Conservation (phyloP, 2,797 vertebrate genomes). For the Pseudochaenichthys georgianus region DNA sequence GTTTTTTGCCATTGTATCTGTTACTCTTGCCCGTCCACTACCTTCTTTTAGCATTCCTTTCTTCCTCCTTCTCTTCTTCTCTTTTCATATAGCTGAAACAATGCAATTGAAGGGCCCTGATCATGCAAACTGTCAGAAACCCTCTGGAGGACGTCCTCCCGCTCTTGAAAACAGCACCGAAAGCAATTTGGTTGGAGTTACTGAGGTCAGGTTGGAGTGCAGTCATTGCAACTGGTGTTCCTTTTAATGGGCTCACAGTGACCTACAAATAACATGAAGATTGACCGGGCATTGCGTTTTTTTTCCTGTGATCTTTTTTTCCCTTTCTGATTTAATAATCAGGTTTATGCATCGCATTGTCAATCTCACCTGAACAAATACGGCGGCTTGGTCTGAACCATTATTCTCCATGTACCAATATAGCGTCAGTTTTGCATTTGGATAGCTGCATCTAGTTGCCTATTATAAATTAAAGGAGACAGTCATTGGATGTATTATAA, state of each 20-base stretch:
- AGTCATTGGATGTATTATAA: no score
- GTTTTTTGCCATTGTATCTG: conserved; percentile 30
- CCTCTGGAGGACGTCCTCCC: conserved; percentile 58
- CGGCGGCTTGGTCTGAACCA: no score
- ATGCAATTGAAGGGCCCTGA: conserved; percentile 69
- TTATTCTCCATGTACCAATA: no score
- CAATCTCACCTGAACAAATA: no score
- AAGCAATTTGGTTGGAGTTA: conserved; percentile 61
- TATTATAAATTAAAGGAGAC: no score
- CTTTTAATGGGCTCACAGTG: conserved; percentile 26
- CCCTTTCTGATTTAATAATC: no score
- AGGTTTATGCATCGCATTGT: no score
- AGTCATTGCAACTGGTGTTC: conserved; percentile 37
- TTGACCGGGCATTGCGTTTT: no score
- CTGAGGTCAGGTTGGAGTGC: conserved; percentile 53
- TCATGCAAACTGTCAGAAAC: conserved; percentile 75
- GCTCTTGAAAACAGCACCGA: conserved; percentile 52
- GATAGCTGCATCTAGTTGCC: no score
- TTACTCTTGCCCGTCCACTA: conserved; percentile 2
- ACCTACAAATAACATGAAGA: no score
- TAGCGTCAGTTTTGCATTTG: no score
- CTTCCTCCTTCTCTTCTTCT: conserved; percentile 48
- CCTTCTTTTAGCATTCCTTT: conserved; percentile 26
- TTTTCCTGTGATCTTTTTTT: no score
- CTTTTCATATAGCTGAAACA: conserved; percentile 62